Percentiles rank a stretch among this genome's conserved stretches.
Evolutionary conservation across 2,888 invertebrate genomes (phyloP).

Genomic region (Ochropleura leucogaster): DNA sequence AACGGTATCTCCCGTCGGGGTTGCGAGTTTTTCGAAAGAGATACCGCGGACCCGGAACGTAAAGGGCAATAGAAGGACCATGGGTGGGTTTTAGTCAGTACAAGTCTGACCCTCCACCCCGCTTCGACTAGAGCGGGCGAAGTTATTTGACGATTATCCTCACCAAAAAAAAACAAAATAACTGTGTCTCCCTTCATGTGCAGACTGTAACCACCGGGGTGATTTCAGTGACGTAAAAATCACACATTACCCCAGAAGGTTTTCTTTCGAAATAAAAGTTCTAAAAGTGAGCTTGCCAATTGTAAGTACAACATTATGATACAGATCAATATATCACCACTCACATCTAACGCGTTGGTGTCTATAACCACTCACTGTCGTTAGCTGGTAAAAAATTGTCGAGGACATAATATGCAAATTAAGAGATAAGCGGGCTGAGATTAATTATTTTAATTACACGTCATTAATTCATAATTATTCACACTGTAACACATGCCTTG

Average conservation of each 20-base stretch:
- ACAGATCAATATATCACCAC: slow-evolving; percentile 44
- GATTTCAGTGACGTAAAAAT: background rate
- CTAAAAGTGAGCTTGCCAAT: slow-evolving; percentile 4
- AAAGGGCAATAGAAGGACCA: too few species aligned
- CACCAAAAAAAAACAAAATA: too few species aligned
- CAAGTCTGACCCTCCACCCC: too few species aligned
- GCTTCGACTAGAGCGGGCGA: too few species aligned
- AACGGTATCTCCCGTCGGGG: too few species aligned
- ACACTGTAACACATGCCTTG: slow-evolving; percentile 8
- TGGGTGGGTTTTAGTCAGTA: too few species aligned
- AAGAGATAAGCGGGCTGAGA: slow-evolving; percentile 27
- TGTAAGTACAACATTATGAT: slow-evolving; percentile 19
- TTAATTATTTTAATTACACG: slow-evolving; percentile 44
- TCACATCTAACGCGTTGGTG: slow-evolving; percentile 38
- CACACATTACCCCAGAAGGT: background rate
- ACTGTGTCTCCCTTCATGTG: background rate
- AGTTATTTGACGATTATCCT: too few species aligned
- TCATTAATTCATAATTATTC: slow-evolving; percentile 22
- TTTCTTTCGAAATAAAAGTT: background rate
- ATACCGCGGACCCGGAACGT: too few species aligned
- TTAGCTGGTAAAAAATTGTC: slow-evolving; percentile 35
- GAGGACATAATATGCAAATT: slow-evolving; percentile 47
- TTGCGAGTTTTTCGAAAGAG: too few species aligned
- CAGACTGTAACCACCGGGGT: background rate
- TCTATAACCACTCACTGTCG: slow-evolving; percentile 41